Evolutionary conservation across 1,140 invertebrate species (phyloP).

Genomic region (Drosophila truncata): DNA sequence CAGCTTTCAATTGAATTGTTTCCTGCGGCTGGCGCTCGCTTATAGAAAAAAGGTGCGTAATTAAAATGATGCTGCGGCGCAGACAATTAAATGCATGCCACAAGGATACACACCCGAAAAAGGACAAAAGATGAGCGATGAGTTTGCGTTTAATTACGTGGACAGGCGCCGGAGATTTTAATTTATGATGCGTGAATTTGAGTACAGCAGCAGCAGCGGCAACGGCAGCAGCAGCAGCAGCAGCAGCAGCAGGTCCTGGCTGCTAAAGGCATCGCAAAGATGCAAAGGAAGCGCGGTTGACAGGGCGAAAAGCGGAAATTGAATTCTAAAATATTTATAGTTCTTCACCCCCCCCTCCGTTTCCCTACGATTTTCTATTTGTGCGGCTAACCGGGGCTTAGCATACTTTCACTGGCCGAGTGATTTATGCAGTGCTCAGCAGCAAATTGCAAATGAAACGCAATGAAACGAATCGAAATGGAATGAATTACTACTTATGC

Average conservation of each 20-base stretch:
- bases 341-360: not conserved
- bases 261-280: not conserved
- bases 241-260: not conserved
- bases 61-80: slow-evolving; percentile 71
- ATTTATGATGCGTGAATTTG: slow-evolving; percentile 61
- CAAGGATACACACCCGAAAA: slow-evolving; percentile 20
- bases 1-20: slow-evolving; percentile 72
- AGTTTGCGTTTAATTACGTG: slow-evolving; percentile 68
- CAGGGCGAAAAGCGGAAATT: slow-evolving; percentile 67
- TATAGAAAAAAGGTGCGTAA: slow-evolving; percentile 76
- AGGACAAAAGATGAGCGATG: slow-evolving; percentile 71
- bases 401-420: slow-evolving; percentile 60
- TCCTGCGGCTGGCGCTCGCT: slow-evolving; percentile 35
- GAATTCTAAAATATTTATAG: slow-evolving; percentile 80
- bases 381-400: slow-evolving; percentile 33
- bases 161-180: slow-evolving; percentile 62
- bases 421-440: slow-evolving; percentile 72
- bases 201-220: slow-evolving; percentile 3
- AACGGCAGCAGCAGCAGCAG: not conserved
- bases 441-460: slow-evolving; percentile 70
- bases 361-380: not conserved
- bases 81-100: slow-evolving; percentile 79
- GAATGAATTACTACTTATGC: slow-evolving; percentile 77
- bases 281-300: slow-evolving; percentile 38
- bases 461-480: slow-evolving; percentile 65